phyloP scores from a whole-genome alignment of 2,797 vertebrate species.

The Cossypha caffra region DNA sequence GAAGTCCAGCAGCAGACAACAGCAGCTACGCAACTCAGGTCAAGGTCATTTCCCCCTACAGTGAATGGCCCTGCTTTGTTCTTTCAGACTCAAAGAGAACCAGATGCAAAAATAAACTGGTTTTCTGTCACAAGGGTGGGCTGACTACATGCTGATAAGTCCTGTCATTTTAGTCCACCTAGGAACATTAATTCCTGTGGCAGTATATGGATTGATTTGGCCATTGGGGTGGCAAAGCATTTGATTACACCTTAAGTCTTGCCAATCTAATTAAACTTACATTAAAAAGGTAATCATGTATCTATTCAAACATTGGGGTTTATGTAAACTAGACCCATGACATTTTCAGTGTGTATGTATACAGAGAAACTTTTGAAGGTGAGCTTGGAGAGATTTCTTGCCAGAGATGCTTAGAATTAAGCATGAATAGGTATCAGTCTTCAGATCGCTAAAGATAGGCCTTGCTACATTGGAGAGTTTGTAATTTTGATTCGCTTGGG shows the following conservation, averaged over 20 bases:
- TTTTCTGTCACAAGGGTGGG: neutral
- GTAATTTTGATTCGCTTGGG: neutral
- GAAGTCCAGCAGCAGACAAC: neutral
- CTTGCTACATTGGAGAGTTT: neutral
- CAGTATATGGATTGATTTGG: neutral
- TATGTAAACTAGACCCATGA: neutral
- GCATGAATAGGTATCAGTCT: neutral
- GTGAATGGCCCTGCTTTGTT: neutral
- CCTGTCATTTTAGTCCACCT: neutral
- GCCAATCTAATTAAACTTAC: neutral
- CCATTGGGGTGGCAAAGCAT: neutral
- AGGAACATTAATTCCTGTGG: neutral
- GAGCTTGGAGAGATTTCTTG: neutral
- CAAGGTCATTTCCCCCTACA: neutral
- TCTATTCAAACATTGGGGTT: neutral
- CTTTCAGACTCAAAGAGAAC: neutral
- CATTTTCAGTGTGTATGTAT: neutral
- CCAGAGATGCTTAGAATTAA: neutral
- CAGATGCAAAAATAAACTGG: neutral
- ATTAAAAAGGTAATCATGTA: neutral
- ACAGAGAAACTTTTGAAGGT: neutral
- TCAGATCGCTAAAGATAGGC: neutral
- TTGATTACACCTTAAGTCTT: neutral
- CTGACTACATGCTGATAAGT: neutral
- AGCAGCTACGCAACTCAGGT: neutral